A percentile compares a stretch with the other conserved stretches of the same genome.
Conservation (phyloP, 2,113 vertebrate genomes). For the Scomber scombrus region DNA sequence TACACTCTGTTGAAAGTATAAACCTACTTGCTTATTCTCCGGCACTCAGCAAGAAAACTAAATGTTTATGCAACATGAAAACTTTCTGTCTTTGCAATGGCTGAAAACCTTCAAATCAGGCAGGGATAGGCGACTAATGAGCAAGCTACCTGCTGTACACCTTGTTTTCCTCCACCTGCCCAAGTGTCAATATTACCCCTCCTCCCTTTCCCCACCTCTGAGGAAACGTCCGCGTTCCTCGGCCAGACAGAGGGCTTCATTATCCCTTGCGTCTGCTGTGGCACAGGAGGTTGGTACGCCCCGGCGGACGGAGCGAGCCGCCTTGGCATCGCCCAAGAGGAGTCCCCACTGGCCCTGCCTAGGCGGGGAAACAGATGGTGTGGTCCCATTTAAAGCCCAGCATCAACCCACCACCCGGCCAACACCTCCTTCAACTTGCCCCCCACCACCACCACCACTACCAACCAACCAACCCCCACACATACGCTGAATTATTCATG, state of each 20-base stretch:
- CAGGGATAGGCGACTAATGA: conserved; percentile 65
- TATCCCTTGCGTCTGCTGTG: conserved; percentile 74
- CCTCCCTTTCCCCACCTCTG: conserved; percentile 48
- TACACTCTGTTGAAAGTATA: conserved; percentile 12
- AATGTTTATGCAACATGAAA: conserved; percentile 42
- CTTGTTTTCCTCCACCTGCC: conserved; percentile 76
- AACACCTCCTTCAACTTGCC: conserved; percentile 57
- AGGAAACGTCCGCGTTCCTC: conserved; percentile 63
- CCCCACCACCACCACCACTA: conserved; percentile 1
- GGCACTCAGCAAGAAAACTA: conserved; percentile 18
- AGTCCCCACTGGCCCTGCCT: conserved; percentile 75
- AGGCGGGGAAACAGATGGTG: conserved; percentile 86
- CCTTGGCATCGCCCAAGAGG: conserved; percentile 80
- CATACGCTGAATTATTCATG: conserved; percentile 85
- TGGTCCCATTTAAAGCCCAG: conserved; percentile 79
- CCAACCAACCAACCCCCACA: conserved; percentile 31
- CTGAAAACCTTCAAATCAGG: conserved; percentile 32
- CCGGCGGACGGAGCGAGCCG: conserved; percentile 51
- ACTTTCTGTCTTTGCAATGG: conserved; percentile 35
- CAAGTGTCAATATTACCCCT: conserved; percentile 70
- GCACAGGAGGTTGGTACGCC: conserved; percentile 75
- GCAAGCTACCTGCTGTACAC: conserved; percentile 74
- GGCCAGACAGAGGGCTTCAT: conserved; percentile 79
- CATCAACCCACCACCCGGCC: conserved; percentile 59
- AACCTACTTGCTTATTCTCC: conserved; percentile 40